Evolutionary conservation across 92 coral and sea anemone species (phyloP).

Genomic region (Pocillopora meandrina): DNA sequence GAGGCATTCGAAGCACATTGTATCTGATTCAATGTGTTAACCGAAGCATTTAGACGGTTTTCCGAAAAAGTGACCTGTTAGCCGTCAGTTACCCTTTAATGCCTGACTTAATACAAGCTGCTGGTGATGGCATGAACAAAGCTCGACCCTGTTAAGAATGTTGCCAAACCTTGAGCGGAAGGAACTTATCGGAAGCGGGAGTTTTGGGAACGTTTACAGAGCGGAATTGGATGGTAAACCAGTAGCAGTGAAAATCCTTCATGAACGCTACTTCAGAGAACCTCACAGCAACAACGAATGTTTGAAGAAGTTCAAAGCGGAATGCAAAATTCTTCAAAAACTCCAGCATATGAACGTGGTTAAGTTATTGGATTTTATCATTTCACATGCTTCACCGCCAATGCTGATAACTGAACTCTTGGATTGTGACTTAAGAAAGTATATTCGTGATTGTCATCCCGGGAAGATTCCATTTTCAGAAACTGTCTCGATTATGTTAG

Average conservation of each 20-base stretch:
- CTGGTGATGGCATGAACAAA: too few relatives aligned
- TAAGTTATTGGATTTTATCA: background rate
- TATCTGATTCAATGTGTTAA: too few relatives aligned
- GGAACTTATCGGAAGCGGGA: constrained; percentile 10
- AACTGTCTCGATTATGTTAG: constrained; percentile 42
- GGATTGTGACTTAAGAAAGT: background rate
- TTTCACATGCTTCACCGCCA: background rate
- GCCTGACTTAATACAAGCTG: too few relatives aligned
- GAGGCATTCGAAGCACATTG: too few relatives aligned
- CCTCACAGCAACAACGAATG: too few relatives aligned
- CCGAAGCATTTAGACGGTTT: too few relatives aligned
- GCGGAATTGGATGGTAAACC: background rate
- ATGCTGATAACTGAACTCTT: constrained; percentile 28
- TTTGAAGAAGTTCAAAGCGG: background rate
- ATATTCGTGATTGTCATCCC: background rate
- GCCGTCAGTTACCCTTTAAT: too few relatives aligned
- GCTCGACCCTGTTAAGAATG: background rate
- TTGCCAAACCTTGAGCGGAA: background rate
- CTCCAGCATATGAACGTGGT: constrained; percentile 12
- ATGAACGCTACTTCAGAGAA: background rate
- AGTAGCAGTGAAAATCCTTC: constrained; percentile 13
- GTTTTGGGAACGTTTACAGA: constrained; percentile 14
- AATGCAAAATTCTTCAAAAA: constrained; percentile 3
- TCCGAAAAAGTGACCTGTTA: too few relatives aligned
- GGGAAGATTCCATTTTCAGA: constrained; percentile 44